A percentile compares a stretch with the other conserved stretches of the same genome.
Conservation (phyloP, 1,140 invertebrate species). For the Scaptodrosophila lebanonensis region DNA sequence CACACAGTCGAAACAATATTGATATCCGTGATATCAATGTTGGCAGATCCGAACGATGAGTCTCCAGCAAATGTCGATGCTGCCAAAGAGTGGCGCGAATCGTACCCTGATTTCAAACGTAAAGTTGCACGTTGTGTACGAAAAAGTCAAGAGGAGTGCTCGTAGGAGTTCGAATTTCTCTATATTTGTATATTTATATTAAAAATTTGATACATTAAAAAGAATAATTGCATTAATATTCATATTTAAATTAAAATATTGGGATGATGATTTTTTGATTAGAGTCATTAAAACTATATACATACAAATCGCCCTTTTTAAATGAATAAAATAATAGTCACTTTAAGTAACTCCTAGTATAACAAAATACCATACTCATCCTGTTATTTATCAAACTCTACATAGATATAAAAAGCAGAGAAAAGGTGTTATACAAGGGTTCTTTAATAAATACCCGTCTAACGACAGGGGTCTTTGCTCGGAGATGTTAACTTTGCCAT, state of each 20-base stretch:
- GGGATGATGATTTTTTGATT: not conserved
- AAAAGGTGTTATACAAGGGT: too few species aligned
- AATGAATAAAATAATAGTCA: too few species aligned
- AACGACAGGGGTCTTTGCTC: too few species aligned
- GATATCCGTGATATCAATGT: slow-evolving; percentile 99
- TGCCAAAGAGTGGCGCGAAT: slow-evolving; percentile 99
- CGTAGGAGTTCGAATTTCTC: slow-evolving; percentile 61
- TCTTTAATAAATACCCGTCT: too few species aligned
- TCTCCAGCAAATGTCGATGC: slow-evolving; percentile 99
- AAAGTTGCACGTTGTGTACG: slow-evolving; percentile 98
- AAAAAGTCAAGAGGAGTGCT: slow-evolving; percentile 97
- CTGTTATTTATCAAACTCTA: too few species aligned
- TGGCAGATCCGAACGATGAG: slow-evolving; percentile 99
- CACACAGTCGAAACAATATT: slow-evolving; percentile 99
- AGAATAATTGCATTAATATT: slow-evolving; percentile 60
- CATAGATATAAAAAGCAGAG: too few species aligned
- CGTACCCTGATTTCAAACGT: slow-evolving; percentile 97
- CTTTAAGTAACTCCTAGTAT: too few species aligned
- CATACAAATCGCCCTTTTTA: too few species aligned
- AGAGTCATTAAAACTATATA: not conserved
- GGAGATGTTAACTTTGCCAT: too few species aligned
- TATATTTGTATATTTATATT: slow-evolving; percentile 77
- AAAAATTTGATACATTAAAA: slow-evolving; percentile 76
- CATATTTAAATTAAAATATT: slow-evolving; percentile 9
- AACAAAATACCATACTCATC: too few species aligned